Evolutionary conservation across 2,113 vertebrate genomes (phyloP).

Genomic region (Thalassoma bifasciatum): DNA sequence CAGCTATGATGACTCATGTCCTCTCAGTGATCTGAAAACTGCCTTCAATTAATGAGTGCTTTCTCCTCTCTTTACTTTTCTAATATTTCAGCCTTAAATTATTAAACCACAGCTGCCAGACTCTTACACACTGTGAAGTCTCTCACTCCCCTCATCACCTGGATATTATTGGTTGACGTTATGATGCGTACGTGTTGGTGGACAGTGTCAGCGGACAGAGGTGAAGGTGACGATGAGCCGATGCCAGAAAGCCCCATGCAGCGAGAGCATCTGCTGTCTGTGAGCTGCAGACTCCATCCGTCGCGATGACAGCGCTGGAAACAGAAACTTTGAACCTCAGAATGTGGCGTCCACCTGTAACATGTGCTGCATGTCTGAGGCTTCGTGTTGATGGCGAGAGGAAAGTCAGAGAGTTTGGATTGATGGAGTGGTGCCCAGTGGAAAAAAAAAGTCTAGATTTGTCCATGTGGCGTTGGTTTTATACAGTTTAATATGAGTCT

Average conservation of each 20-base stretch:
- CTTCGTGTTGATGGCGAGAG: background rate
- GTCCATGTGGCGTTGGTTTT: slow-evolving; percentile 5
- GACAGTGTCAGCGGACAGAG: slow-evolving; percentile 13
- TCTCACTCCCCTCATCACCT: background rate
- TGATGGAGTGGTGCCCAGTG: background rate
- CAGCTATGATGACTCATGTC: no score
- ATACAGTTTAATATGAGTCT: slow-evolving; percentile 27
- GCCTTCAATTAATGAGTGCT: no score
- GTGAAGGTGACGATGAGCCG: slow-evolving; percentile 41
- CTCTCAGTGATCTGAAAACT: no score
- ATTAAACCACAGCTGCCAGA: background rate
- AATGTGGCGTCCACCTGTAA: slow-evolving; percentile 23
- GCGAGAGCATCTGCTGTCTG: slow-evolving; percentile 61
- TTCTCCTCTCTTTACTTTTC: no score
- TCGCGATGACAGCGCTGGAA: slow-evolving; percentile 5
- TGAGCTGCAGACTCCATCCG: slow-evolving; percentile 26
- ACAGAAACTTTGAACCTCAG: slow-evolving; percentile 35
- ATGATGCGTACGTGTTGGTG: background rate
- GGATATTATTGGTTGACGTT: slow-evolving; percentile 10
- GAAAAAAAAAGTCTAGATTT: no score
- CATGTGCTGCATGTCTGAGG: background rate
- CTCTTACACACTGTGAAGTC: background rate
- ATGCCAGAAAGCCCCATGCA: slow-evolving; percentile 22
- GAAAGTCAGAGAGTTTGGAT: background rate
- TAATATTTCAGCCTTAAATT: no score